Evolutionary conservation across 1,140 invertebrate species (phyloP).

Genomic region (Telenomus remus): DNA sequence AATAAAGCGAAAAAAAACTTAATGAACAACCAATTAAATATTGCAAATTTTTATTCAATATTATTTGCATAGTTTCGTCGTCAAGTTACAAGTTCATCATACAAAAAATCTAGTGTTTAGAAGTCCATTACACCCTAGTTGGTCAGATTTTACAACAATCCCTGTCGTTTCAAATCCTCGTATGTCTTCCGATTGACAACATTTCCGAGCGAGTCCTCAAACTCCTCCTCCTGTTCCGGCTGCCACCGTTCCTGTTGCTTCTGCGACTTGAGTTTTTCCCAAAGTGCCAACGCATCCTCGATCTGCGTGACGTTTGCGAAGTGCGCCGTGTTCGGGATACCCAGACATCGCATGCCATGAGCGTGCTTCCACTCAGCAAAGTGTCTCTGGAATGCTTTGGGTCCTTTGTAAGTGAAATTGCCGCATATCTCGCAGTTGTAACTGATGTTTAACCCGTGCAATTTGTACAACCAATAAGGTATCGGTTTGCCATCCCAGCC

Average conservation of each 20-base stretch:
- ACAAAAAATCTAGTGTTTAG: too few relatives aligned
- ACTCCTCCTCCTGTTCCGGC: constrained; percentile 98
- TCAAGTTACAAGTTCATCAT: too few relatives aligned
- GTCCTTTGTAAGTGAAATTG: constrained; percentile 99
- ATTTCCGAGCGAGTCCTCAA: constrained; percentile 98
- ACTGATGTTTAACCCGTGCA: constrained; percentile 98
- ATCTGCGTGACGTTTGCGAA: constrained; percentile 99
- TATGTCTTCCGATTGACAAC: constrained; percentile 99
- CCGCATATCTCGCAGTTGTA: constrained; percentile 99
- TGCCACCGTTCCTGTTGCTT: constrained; percentile 98
- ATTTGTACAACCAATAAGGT: constrained; percentile 99
- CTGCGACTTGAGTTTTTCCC: constrained; percentile 97
- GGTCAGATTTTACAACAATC: constrained; percentile 89
- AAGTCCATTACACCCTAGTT: too few relatives aligned
- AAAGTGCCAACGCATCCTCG: constrained; percentile 97
- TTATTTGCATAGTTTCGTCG: too few relatives aligned
- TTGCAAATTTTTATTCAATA: too few relatives aligned
- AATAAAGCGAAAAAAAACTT: too few relatives aligned
- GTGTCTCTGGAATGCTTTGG: constrained; percentile 99
- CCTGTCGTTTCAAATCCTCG: constrained; percentile 98
- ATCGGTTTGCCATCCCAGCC: constrained; percentile 99
- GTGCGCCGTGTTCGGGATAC: constrained; percentile 99
- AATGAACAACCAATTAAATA: too few relatives aligned
- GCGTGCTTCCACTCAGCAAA: constrained; percentile 99
- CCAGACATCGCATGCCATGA: constrained; percentile 98